A percentile compares a stretch with the other conserved stretches of the same genome.
Evolutionary conservation across 2,888 invertebrate species (phyloP).

Genomic region (Plusia festucae): DNA sequence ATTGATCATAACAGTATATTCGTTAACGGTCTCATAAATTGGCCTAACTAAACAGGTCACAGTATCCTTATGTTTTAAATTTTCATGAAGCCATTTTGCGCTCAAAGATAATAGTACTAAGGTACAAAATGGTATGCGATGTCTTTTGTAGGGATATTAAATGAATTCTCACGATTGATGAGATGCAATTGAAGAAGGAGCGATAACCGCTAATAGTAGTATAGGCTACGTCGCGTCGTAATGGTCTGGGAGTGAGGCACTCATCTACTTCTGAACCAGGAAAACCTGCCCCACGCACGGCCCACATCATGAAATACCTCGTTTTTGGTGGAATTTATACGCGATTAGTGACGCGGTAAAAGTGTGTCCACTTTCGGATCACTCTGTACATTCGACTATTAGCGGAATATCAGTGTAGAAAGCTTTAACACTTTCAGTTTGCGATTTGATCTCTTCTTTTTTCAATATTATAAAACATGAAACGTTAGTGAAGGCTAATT

Average conservation of each 20-base stretch:
- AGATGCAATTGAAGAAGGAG: conserved; percentile 68
- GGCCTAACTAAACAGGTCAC: conserved; percentile 38
- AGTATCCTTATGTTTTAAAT: conserved; percentile 17
- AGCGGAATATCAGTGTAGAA: too few species aligned
- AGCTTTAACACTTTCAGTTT: too few species aligned
- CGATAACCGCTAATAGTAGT: conserved; percentile 48
- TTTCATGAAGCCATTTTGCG: conserved; percentile 10
- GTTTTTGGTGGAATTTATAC: background rate
- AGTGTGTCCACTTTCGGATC: too few species aligned
- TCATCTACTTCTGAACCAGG: background rate
- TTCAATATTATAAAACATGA: too few species aligned
- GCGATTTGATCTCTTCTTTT: too few species aligned
- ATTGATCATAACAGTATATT: conserved; percentile 39
- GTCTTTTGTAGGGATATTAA: conserved; percentile 37
- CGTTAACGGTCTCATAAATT: conserved; percentile 37
- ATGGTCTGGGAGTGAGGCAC: conserved; percentile 24
- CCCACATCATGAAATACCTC: background rate
- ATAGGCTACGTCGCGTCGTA: conserved; percentile 21
- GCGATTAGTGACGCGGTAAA: too few species aligned
- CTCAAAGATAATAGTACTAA: background rate
- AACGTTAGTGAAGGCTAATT: too few species aligned
- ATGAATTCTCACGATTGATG: conserved; percentile 62
- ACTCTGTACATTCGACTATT: too few species aligned
- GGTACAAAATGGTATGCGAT: conserved; percentile 18
- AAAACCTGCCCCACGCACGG: background rate